Conservation (phyloP, 2,113 vertebrate genomes). For the Apteryx owenii region DNA sequence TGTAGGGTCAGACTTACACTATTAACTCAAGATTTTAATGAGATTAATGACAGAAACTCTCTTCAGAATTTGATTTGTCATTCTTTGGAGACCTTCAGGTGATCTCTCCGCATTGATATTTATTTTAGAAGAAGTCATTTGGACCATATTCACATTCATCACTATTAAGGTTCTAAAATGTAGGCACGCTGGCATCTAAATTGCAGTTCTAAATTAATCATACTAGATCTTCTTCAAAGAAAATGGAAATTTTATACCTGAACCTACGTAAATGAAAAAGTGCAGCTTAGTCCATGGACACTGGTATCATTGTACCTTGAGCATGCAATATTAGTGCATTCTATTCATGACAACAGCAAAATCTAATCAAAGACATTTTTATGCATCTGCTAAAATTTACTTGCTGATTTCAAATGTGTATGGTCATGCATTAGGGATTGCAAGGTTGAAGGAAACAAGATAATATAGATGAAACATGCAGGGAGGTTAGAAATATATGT, state of each 20-base stretch:
- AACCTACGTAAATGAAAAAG: not conserved
- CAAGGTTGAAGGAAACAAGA: not conserved
- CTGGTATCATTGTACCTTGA: not conserved
- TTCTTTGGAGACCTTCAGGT: not conserved
- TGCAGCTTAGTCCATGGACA: not conserved
- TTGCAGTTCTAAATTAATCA: not conserved
- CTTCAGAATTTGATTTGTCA: not conserved
- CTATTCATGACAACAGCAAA: not conserved
- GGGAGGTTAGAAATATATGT: not conserved
- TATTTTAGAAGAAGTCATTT: not conserved
- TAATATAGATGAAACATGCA: not conserved
- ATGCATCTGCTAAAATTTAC: not conserved
- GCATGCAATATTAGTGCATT: not conserved
- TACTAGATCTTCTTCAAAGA: not conserved
- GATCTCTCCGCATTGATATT: not conserved
- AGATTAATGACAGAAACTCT: not conserved
- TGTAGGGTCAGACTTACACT: not conserved
- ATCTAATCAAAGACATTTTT: not conserved
- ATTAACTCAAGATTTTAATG: not conserved
- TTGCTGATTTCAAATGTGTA: not conserved
- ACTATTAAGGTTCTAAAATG: not conserved
- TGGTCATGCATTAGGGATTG: not conserved
- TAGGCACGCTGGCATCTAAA: not conserved
- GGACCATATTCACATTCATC: not conserved
- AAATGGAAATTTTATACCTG: not conserved